These are phyloP conservation scores for Gryllus bimaculatus DNA, from an alignment of 1,140 invertebrate species.

Conservation along the genomic window DNA sequence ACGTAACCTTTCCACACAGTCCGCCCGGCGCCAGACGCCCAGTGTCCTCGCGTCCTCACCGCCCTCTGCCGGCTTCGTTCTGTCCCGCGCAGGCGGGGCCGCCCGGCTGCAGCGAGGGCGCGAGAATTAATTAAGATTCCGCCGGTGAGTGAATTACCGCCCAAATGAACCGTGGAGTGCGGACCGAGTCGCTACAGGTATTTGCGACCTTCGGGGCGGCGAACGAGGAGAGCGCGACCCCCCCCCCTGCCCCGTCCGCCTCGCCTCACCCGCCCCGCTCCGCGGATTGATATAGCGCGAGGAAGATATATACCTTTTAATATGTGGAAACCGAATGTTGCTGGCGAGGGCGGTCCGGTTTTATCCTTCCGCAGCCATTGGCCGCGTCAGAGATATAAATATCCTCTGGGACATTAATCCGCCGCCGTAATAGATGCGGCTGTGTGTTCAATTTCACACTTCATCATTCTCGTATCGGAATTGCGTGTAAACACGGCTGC, in stretches of 20 bases:
- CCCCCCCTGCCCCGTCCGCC: too few species aligned
- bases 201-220: neutral
- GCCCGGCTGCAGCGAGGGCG: too few species aligned
- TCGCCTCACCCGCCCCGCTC: too few species aligned
- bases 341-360: neutral
- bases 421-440: neutral
- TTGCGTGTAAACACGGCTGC: neutral
- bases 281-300: neutral
- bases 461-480: conserved; percentile 4
- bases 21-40: too few species aligned
- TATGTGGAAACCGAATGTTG: conserved; percentile 1
- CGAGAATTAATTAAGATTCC: neutral
- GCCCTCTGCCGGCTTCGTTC: too few species aligned
- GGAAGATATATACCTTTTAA: conserved; percentile 5
- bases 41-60: too few species aligned
- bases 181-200: neutral
- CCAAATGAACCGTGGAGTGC: neutral
- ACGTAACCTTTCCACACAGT: too few species aligned
- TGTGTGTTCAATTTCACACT: neutral
- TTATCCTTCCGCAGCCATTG: neutral
- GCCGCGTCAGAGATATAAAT: neutral
- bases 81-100: too few species aligned
- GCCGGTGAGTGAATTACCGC: neutral
- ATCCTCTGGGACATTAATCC: neutral
- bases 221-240: too few species aligned